Percentiles rank a stretch among this genome's conserved stretches.
phyloP scores from a whole-genome alignment of 2,888 invertebrate species.

The Aplocera efformata region DNA sequence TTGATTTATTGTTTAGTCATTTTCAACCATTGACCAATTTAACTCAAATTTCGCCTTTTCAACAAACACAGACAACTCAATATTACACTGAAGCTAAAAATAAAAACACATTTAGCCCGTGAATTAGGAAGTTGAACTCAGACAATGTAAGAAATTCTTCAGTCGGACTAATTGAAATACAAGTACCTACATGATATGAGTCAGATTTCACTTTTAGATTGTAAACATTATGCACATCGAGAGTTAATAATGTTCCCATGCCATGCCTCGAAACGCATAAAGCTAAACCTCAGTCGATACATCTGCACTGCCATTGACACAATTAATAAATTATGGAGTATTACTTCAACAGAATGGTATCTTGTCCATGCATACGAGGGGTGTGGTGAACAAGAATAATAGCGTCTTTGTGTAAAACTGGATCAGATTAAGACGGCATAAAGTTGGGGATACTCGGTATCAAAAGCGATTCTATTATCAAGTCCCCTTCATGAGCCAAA shows the following conservation, averaged over 20 bases:
- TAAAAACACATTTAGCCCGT: constrained; percentile 10
- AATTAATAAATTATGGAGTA: constrained; percentile 54
- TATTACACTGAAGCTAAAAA: constrained; percentile 5
- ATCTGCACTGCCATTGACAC: constrained; percentile 52
- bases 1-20: neutral
- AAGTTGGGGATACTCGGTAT: constrained; percentile 44
- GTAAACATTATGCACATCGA: constrained; percentile 7
- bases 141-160: constrained; percentile 6
- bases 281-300: constrained; percentile 41
- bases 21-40: neutral
- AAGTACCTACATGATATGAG: constrained; percentile 4
- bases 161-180: constrained; percentile 9
- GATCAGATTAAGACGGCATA: constrained; percentile 58
- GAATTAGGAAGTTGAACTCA: constrained; percentile 9
- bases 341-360: constrained; percentile 42
- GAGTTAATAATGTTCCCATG: constrained; percentile 31
- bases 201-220: constrained; percentile 14
- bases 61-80: neutral
- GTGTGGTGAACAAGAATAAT: constrained; percentile 64
- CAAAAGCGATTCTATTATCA: constrained; percentile 26
- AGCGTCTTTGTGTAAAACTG: constrained; percentile 48
- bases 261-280: constrained; percentile 35
- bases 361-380: constrained; percentile 39
- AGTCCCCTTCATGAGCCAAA: constrained; percentile 15
- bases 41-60: constrained; percentile 5